phyloP scores from a whole-genome alignment of 2,888 invertebrate genomes.

The Glaucopsyche alexis region DNA sequence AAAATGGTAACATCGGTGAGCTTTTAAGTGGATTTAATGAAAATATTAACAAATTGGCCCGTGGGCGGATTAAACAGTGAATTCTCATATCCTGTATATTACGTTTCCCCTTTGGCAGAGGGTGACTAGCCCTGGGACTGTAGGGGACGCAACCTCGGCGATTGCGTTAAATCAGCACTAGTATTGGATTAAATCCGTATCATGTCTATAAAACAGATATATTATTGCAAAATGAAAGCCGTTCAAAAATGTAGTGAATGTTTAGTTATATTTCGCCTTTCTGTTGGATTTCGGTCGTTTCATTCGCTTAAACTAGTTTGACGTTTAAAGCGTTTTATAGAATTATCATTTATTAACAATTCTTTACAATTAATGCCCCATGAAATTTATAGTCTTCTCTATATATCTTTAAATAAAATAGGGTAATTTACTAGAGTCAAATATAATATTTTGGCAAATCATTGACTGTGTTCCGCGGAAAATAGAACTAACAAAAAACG shows the following conservation, averaged over 20 bases:
- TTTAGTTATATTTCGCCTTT: not conserved
- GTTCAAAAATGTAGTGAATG: not conserved
- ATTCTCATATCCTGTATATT: slow-evolving; percentile 78
- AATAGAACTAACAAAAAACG: too few relatives aligned
- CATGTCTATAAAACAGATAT: slow-evolving; percentile 42
- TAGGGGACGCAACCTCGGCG: slow-evolving; percentile 74
- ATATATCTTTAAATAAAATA: too few relatives aligned
- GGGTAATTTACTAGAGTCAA: too few relatives aligned
- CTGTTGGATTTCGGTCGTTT: not conserved
- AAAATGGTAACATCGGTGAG: slow-evolving; percentile 54
- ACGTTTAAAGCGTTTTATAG: too few relatives aligned
- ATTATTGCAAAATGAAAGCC: slow-evolving; percentile 28
- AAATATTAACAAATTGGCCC: slow-evolving; percentile 79
- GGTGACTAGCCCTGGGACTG: slow-evolving; percentile 60
- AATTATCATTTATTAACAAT: too few relatives aligned
- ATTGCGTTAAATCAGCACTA: slow-evolving; percentile 75
- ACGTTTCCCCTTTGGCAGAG: slow-evolving; percentile 71
- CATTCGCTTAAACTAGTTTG: too few relatives aligned
- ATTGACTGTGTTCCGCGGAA: too few relatives aligned
- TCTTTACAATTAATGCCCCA: too few relatives aligned
- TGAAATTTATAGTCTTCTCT: too few relatives aligned
- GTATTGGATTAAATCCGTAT: slow-evolving; percentile 71
- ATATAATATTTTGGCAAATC: too few relatives aligned
- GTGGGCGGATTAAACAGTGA: slow-evolving; percentile 78
- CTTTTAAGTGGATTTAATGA: slow-evolving; percentile 78